Evolutionary conservation across 2,113 vertebrate genomes (phyloP), one percentile per base, ranked within the genome.

Genomic region (Jacana jacana): DNA sequence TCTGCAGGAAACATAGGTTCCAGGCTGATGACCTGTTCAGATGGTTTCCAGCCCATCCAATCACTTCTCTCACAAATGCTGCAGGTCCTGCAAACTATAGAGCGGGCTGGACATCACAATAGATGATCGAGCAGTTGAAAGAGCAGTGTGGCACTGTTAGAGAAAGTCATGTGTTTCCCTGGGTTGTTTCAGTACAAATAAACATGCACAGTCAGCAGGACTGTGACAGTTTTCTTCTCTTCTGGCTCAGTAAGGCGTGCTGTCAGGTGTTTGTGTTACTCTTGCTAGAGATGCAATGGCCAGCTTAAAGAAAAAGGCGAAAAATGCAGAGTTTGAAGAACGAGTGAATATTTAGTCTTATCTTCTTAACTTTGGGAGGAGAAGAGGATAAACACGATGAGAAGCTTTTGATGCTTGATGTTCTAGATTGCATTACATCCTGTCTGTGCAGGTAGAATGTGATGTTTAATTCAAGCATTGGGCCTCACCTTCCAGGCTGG

Each of bases 201-300:
- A 51, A 89, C 27, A 16, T 76, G 91, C 93, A 48, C 39, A 20
- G 77, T 97, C 94, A 95, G 94, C 96, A 95, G 78, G 65, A 92
- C 18, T 79, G 46, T 72, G 48, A 72, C 54, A 57, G 68, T 64
- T 84, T 81, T 92, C 81, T 93, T 84, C 72, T 84, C 64, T 83
- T 77, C 75, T 58, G 60, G 63, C 66, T 91, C 85, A 48, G 68
- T 4, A 1, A 75, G 46, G 71, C 68, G 75, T 79, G 58, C 71
- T 89, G 55, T 96, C 65, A 39, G 91, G 22, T 61, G 37, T 79
- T 79, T 73, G 58, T 42, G 30, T 81, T 88, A 37, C 58, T 95
- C 64, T 89, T 95, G 24, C 51, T 83, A 51, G 64, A 77, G 51
- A 11, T 49, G 51, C 46, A 75, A 10, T 63, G 63, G 25, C 30